phyloP scores from a whole-genome alignment of 2,113 vertebrate genomes.

The Acanthisitta chloris region DNA sequence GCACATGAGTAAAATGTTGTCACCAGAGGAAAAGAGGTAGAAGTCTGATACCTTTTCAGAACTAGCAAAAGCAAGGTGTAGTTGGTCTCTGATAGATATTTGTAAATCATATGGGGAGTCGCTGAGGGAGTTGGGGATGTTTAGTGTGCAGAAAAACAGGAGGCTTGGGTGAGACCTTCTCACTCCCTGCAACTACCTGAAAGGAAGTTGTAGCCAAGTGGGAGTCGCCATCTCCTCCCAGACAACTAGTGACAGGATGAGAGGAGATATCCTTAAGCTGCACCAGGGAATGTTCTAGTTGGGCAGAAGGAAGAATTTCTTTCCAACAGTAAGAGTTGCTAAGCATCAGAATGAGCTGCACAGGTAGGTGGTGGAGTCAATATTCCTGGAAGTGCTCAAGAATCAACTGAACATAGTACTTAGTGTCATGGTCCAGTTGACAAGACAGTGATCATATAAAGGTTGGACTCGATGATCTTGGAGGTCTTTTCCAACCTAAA shows the following conservation, averaged over 20 bases:
- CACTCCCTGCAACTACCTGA: background rate
- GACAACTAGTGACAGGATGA: background rate
- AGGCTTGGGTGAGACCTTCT: background rate
- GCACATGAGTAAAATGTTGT: background rate
- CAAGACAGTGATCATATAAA: background rate
- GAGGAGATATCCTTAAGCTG: rapidly evolving
- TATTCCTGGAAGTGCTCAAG: background rate
- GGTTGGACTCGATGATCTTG: rapidly evolving
- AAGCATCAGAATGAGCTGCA: background rate
- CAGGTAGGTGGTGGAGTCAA: background rate
- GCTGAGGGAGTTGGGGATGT: background rate
- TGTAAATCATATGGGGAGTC: rapidly evolving
- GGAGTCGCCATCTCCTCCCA: rapidly evolving
- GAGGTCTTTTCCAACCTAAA: background rate
- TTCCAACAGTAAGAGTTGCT: rapidly evolving
- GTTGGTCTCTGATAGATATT: rapidly evolving
- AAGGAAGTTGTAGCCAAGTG: rapidly evolving
- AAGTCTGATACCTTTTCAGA: background rate
- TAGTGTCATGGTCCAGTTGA: background rate
- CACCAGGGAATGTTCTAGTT: rapidly evolving
- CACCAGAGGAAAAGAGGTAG: background rate
- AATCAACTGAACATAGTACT: rapidly evolving
- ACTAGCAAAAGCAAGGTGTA: rapidly evolving
- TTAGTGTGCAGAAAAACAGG: background rate
- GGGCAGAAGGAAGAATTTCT: background rate